Base-by-base conservation (phyloP, 2,888 invertebrate species). In the Melangyna quadrimaculata region DNA sequence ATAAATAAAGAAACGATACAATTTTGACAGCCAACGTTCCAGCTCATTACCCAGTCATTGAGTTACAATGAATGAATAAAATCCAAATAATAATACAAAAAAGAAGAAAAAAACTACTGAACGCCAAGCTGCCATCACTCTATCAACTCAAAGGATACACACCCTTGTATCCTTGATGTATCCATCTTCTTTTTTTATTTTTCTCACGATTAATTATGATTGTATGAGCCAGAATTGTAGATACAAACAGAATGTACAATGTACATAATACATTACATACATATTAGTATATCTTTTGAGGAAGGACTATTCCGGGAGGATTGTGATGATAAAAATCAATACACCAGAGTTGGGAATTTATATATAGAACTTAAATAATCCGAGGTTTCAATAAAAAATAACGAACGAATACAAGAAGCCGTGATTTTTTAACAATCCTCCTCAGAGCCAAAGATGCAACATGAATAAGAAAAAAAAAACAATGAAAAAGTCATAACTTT, bases 311-410 rank as follows among this genome's bases (percentile, higher is more conserved):
- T 17, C 24, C 10, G 3, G 24, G 12, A 45, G 48, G 53, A 59
- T 43, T 32, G 55, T 48, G 48, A 19, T n/a, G n/a, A 40, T 43
- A n/a, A 35, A 74, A 78, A 83, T 83, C 83, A 65, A 83, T 83
- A 73, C 9, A 72, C 51, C 29, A 69, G n/a, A 73, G 48, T 61
- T 72, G 61, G 51, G 43, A 70, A 78, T 55, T 73, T 61, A 55
- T 70, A 55, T 70, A 78, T 63, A 27, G 43, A 35, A 61, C 37
- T 69, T 53, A 45, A 67, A 57, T 43, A 37, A 43, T 40, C 19
- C 22, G 27, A 27, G 29, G 24, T 12, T 29, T 19, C 19, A 29
- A 53, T 35, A 55, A 29, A 29, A 45, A 45, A 40, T n/a, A n/a
- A n/a, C n/a, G n/a, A 12, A 29, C 24, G n/a, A 9, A 53, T 59